phyloP scores from a whole-genome alignment of 2,113 vertebrate genomes.

The cattle (Bos taurus) region DNA sequence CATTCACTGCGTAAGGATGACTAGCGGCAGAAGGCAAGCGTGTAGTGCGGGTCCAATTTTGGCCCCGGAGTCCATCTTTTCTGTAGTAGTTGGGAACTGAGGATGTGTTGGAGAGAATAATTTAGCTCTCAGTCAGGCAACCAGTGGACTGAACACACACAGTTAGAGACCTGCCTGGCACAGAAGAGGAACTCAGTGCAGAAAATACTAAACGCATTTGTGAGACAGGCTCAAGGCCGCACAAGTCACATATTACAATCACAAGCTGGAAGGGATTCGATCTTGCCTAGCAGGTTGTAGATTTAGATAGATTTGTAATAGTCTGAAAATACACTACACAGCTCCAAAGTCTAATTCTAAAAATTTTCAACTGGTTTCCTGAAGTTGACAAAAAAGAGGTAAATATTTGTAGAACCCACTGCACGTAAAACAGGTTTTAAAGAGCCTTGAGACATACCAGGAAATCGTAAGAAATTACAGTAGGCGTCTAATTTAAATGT shows the following conservation, averaged over 20 bases:
- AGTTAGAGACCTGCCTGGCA: constrained; percentile 48
- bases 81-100: constrained; percentile 17
- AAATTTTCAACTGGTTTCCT: constrained; percentile 45
- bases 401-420: constrained; percentile 19
- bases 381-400: background rate
- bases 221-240: background rate
- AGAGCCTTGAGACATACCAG: background rate
- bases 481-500: constrained; percentile 12
- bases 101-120: constrained; percentile 44
- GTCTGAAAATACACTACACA: constrained; percentile 5
- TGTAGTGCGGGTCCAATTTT: constrained; percentile 32
- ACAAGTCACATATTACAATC: constrained; percentile 44
- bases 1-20: constrained; percentile 15
- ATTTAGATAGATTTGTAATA: constrained; percentile 61
- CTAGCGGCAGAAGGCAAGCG: constrained; percentile 27
- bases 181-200: constrained; percentile 34
- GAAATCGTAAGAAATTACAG: constrained; percentile 21
- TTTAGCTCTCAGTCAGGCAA: constrained; percentile 59
- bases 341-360: constrained; percentile 44
- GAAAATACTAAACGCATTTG: constrained; percentile 31
- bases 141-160: constrained; percentile 36
- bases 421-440: background rate
- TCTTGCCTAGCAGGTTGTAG: constrained; percentile 56
- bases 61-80: constrained; percentile 4
- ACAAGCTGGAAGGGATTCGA: constrained; percentile 24